Percentiles rank a stretch among this genome's conserved stretches.
Conservation (phyloP, 2,797 vertebrate species). For the Tadarida brasiliensis region DNA sequence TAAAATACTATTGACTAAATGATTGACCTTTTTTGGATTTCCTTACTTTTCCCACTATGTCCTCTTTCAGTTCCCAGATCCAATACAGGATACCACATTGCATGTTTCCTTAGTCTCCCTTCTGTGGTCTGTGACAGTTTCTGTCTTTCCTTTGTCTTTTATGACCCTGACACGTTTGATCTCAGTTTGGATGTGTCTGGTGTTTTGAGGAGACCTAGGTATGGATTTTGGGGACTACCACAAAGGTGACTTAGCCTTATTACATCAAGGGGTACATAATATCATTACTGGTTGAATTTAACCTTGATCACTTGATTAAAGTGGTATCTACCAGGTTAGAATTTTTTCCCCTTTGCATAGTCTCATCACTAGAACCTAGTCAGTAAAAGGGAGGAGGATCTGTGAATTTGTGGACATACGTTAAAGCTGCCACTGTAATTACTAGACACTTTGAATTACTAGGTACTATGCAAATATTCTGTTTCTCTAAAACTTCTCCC, state of each 20-base stretch:
- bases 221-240: neutral
- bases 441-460: neutral
- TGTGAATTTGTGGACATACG: neutral
- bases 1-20: neutral
- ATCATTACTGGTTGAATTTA: neutral
- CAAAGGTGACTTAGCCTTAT: neutral
- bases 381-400: neutral
- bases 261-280: neutral
- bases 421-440: neutral
- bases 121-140: neutral
- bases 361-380: neutral
- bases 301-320: neutral
- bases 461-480: neutral
- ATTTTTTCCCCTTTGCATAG: neutral
- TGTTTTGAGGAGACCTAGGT: neutral
- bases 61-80: neutral
- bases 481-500: neutral
- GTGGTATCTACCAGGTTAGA: neutral
- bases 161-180: neutral
- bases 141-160: constrained; percentile 35
- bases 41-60: neutral
- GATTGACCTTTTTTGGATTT: neutral
- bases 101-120: neutral
- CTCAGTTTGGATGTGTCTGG: neutral
- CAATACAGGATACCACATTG: neutral